phyloP scores from a whole-genome alignment of 2,888 invertebrate species.

The Spodoptera exigua region DNA sequence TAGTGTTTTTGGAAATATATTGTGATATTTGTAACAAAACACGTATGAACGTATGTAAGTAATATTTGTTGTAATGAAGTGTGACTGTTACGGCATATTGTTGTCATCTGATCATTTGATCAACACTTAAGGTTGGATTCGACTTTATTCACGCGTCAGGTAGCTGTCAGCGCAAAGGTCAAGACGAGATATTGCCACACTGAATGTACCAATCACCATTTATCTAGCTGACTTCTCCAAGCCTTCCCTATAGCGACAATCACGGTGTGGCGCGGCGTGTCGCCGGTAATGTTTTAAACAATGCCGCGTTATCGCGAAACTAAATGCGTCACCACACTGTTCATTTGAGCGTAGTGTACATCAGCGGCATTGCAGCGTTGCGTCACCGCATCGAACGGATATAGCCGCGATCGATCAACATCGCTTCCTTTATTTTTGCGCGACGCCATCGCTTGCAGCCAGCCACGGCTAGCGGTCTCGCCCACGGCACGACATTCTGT shows the following conservation, averaged over 20 bases:
- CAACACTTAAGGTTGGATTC: background rate
- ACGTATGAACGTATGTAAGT: background rate
- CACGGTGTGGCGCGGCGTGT: constrained; percentile 11
- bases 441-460: constrained; percentile 55
- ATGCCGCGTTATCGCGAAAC: constrained; percentile 54
- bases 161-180: constrained; percentile 16
- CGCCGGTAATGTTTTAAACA: constrained; percentile 50
- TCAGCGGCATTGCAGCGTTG: constrained; percentile 59
- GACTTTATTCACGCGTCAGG: constrained; percentile 8
- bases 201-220: constrained; percentile 20
- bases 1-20: background rate
- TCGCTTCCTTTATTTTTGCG: constrained; percentile 75
- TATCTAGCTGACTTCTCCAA: constrained; percentile 8
- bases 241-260: constrained; percentile 40
- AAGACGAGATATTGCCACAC: constrained; percentile 7
- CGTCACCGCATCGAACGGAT: constrained; percentile 77
- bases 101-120: constrained; percentile 1
- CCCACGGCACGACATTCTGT: constrained; percentile 59
- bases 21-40: constrained; percentile 3
- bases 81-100: constrained; percentile 2
- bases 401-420: constrained; percentile 78
- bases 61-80: background rate
- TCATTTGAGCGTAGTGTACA: constrained; percentile 54
- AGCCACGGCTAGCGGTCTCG: constrained; percentile 53
- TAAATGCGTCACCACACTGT: constrained; percentile 58